Evolutionary conservation across 92 coral and sea anemone genomes (phyloP), one percentile per base, ranked within the genome.

Genomic region (Epizoanthus illoricatus): DNA sequence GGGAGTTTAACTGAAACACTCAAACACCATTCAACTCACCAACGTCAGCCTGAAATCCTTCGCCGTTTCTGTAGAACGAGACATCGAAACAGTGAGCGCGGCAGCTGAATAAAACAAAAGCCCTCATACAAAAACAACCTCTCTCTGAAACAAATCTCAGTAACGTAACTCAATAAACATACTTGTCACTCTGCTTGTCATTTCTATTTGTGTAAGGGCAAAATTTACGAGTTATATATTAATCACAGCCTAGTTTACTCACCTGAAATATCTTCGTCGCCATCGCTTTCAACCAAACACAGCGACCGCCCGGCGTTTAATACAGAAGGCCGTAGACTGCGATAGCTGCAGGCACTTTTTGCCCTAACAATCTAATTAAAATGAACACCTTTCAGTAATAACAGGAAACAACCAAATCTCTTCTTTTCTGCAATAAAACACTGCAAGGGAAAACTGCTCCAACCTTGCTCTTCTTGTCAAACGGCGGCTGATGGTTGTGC

Each of bases 31-130:
- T 41, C 19, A 2, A 65, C 98, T 93, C 86, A 96, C 99, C 89
- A 96, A 73, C 7, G 99, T 96, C 41, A 96, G 78, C 72, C 85
- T 93, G 76, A 88, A 96, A 63, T 96, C 99, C 80, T 90, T 89
- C 63, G 91, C 92, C 41, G 95, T 91, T 88, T 93, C 98, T 95
- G 60, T 9, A 36, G 43, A 61, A 19, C 49, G 65, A 63, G 67
- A 19, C 59, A 43, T 65, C 5, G 21, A 20, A 23, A 65, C 40
- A 23, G 5, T 39, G 39, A 65, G 23, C 17, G 15, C 4, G 56
- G 19, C 70, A 56, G 39, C 20, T 21, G 54, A 69, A 16, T 2
- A 33, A 67, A 79, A 5, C n/a, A 41, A 17, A 33, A 21, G 17
- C 54, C 11, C 40, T 5, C 36, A 7, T 10, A 55, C 60, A 61